Evolutionary conservation across 2,888 invertebrate species (phyloP).

Genomic region (Phymatocera aterrima): DNA sequence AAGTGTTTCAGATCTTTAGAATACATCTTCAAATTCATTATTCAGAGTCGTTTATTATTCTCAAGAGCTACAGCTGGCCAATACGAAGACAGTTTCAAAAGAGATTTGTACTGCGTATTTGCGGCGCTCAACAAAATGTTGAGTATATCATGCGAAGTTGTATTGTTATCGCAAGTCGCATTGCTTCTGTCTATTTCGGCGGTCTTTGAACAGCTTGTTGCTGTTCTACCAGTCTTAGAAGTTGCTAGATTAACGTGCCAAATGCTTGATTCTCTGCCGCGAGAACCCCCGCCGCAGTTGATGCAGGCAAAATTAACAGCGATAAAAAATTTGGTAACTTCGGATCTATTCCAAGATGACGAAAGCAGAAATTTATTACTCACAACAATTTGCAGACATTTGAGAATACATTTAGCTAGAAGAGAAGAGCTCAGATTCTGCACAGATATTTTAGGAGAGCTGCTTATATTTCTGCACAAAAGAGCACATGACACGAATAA

Average conservation of each 20-base stretch:
- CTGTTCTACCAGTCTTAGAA: constrained; percentile 85
- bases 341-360: constrained; percentile 84
- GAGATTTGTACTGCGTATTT: constrained; percentile 89
- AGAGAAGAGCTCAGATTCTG: constrained; percentile 90
- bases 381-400: constrained; percentile 89
- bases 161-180: constrained; percentile 89
- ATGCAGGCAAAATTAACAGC: constrained; percentile 89
- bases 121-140: constrained; percentile 88
- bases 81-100: constrained; percentile 90
- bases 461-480: constrained; percentile 82
- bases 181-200: constrained; percentile 89
- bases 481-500: constrained; percentile 77
- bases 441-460: constrained; percentile 91
- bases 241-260: constrained; percentile 87
- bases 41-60: constrained; percentile 90
- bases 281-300: constrained; percentile 82
- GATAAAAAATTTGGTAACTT: constrained; percentile 87
- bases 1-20: constrained; percentile 94
- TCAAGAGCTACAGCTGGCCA: constrained; percentile 91
- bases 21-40: constrained; percentile 94
- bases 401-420: constrained; percentile 88
- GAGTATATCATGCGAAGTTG: constrained; percentile 82
- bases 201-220: constrained; percentile 88
- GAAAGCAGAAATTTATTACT: constrained; percentile 91
- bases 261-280: constrained; percentile 86